Evolutionary conservation across 2,113 vertebrate genomes (phyloP), one percentile per base, ranked within the genome.

Genomic region (Hippocampus guttulatus): DNA sequence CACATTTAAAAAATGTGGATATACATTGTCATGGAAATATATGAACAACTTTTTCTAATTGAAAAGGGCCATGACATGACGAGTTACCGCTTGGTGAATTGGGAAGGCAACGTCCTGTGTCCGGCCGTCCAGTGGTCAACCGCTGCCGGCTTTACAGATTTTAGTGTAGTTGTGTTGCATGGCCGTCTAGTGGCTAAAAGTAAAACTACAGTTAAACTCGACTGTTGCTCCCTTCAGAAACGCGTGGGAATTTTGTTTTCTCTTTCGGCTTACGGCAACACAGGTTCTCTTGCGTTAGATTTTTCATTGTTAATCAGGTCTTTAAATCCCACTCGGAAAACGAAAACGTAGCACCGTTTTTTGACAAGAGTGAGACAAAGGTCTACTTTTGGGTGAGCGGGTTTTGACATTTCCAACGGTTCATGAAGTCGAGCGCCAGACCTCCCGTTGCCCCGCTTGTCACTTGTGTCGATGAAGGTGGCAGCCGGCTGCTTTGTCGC

Each of bases 371-470:
- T 27, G 1, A 27, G 10, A 43, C 23, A 21, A 51, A 30, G 5
- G 23, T 67, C 16, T 30, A 18, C 3, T 25, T 12, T 18, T 52
- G 55, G 14, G 3, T 1, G 70, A 2, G 2, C 5, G 3, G 2
- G 8, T 0, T 0, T 5, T 16, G 8, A 65, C 1, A 64, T 25
- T 75, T 81, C 16, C 76, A 33, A 78, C 71, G 30, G 40, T 9
- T 3, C 67, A 0, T 78, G 70, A 88, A 84, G 20, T 82, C 78
- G 20, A 55, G 33, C 33, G 33, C 33, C 0, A 0, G 2, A n/a
- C 11, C 27, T 14, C 15, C 2, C 0, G 25, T 30, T 60, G 57
- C 25, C 6, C 1, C 7, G 5, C 11, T 69, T 23, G 65, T 7
- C 57, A 21, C 20, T 7, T 15, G 10, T 23, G 2, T 41, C 25